Percentiles rank a stretch among this genome's conserved stretches.
Conservation (phyloP, 2,888 invertebrate genomes). For the Rotaria socialis region DNA sequence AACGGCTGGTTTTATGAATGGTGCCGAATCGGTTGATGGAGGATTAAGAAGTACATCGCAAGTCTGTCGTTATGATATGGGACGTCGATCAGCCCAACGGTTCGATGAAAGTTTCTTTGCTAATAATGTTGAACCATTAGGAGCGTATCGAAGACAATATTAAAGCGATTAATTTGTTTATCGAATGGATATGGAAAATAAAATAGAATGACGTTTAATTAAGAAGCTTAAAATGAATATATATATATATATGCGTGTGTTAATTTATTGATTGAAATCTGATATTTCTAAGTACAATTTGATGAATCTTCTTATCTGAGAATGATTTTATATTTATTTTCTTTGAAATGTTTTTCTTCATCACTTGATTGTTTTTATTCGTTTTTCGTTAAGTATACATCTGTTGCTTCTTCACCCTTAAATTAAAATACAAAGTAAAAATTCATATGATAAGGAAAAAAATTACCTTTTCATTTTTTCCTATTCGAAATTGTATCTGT, state of each 20-base stretch:
- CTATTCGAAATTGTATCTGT: background rate
- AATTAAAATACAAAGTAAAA: background rate
- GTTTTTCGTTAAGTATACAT: background rate
- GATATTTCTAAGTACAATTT: background rate
- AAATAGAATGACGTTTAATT: too few species aligned
- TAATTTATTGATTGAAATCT: background rate
- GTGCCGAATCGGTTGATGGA: background rate
- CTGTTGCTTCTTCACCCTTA: background rate
- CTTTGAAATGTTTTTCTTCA: background rate
- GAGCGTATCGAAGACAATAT: conserved; percentile 31
- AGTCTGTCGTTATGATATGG: conserved; percentile 35
- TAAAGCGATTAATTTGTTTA: background rate
- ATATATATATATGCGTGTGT: too few species aligned
- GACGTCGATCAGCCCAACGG: conserved; percentile 6
- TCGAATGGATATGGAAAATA: too few species aligned
- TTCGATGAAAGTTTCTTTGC: conserved; percentile 28
- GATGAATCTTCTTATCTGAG: background rate
- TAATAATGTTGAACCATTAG: conserved; percentile 31
- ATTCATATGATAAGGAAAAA: background rate
- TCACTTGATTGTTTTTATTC: background rate
- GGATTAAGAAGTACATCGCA: background rate
- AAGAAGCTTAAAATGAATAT: background rate
- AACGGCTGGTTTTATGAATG: background rate
- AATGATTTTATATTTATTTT: background rate
- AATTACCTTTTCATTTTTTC: background rate